Conservation (phyloP, 2,113 vertebrate species). For the Hippocampus abdominalis region DNA sequence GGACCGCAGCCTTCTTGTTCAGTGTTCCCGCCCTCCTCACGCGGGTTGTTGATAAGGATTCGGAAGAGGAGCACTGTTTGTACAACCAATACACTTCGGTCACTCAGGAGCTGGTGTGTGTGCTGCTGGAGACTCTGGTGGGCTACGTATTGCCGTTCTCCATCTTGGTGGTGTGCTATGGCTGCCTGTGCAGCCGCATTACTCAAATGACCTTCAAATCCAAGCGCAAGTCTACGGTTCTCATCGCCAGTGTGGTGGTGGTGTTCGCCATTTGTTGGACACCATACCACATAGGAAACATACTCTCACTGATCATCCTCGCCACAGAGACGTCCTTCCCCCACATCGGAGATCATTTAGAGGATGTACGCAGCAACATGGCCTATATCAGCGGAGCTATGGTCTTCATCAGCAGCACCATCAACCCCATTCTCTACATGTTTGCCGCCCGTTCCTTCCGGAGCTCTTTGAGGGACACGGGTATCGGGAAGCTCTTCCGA, state of each 20-base stretch:
- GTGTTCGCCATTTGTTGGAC: slow-evolving; percentile 74
- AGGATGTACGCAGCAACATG: slow-evolving; percentile 42
- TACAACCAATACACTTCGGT: slow-evolving; percentile 47
- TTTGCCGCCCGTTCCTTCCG: slow-evolving; percentile 74
- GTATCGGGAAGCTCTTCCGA: slow-evolving; percentile 73
- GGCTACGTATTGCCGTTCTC: slow-evolving; percentile 73
- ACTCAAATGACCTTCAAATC: slow-evolving; percentile 72
- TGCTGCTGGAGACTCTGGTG: slow-evolving; percentile 70
- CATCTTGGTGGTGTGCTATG: slow-evolving; percentile 71
- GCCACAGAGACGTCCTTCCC: slow-evolving; percentile 6
- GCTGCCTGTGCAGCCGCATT: slow-evolving; percentile 70
- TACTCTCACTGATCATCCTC: slow-evolving; percentile 61
- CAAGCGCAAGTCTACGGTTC: slow-evolving; percentile 69
- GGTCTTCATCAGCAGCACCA: slow-evolving; percentile 73
- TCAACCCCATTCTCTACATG: slow-evolving; percentile 76
- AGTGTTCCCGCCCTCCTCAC: slow-evolving; percentile 69
- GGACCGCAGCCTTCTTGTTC: slow-evolving; percentile 64
- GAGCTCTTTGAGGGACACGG: slow-evolving; percentile 64
- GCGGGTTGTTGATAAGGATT: slow-evolving; percentile 41
- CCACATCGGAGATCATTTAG: slow-evolving; percentile 14
- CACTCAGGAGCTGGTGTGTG: slow-evolving; percentile 57
- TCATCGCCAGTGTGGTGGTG: slow-evolving; percentile 72
- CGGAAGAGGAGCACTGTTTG: slow-evolving; percentile 57
- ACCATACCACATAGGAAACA: slow-evolving; percentile 70
- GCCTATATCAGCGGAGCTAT: slow-evolving; percentile 67